Conservation (phyloP, 2,888 invertebrate genomes). For the Ischnura elegans region DNA sequence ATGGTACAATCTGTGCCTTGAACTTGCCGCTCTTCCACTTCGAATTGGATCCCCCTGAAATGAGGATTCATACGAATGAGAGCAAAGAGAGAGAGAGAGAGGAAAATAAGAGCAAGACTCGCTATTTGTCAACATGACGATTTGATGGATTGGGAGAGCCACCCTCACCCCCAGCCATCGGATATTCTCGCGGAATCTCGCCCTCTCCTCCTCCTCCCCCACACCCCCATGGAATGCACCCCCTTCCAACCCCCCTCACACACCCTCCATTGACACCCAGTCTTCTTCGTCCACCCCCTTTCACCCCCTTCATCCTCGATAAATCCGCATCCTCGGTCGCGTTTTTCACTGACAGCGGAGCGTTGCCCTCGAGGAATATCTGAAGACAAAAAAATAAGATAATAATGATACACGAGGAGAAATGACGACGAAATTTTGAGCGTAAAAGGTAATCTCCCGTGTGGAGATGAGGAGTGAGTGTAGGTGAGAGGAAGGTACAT, state of each 20-base stretch:
- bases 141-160: conserved; percentile 21
- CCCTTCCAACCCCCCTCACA: neutral
- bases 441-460: neutral
- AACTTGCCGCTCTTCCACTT: too few species aligned
- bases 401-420: neutral
- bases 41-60: too few species aligned
- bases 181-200: conserved; percentile 1
- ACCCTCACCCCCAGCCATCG: neutral
- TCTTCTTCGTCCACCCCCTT: neutral
- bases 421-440: neutral
- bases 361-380: neutral
- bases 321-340: neutral
- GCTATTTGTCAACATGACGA: conserved; percentile 48
- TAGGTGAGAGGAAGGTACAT: too few species aligned
- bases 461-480: neutral
- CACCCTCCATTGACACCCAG: neutral
- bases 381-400: neutral
- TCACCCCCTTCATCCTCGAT: neutral
- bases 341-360: conserved; percentile 38
- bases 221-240: neutral
- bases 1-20: too few species aligned
- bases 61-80: neutral
- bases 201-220: too few species aligned
- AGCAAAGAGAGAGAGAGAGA: neutral
- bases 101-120: neutral